Conservation (phyloP, 1,140 invertebrate genomes). For the Drosophila hydei region DNA sequence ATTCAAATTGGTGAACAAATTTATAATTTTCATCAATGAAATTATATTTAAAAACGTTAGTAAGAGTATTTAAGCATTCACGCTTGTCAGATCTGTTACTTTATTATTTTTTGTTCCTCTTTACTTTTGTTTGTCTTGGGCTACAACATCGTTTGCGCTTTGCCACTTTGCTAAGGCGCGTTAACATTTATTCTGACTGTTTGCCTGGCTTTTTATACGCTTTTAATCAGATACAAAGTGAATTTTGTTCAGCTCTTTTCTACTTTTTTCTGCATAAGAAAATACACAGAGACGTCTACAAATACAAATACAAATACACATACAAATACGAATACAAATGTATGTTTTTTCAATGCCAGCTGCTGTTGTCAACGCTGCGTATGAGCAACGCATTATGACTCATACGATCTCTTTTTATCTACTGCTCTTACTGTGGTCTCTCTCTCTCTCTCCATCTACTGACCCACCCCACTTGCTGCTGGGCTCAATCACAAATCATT, state of each 20-base stretch:
- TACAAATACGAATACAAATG: conserved; percentile 14
- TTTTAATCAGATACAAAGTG: conserved; percentile 61
- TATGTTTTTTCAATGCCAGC: conserved; percentile 13
- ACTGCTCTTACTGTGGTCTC: neutral
- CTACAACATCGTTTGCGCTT: conserved; percentile 12
- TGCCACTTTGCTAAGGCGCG: conserved; percentile 16
- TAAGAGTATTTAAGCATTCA: conserved; percentile 8
- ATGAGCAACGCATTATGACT: conserved; percentile 57
- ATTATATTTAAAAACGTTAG: too few relatives aligned
- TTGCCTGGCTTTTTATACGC: conserved; percentile 18
- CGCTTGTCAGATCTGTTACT: neutral
- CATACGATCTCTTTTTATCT: conserved; percentile 22
- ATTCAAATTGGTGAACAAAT: too few relatives aligned
- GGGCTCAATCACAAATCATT: conserved; percentile 39
- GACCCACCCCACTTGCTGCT: conserved; percentile 12
- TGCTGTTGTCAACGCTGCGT: conserved; percentile 50
- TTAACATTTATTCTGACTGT: conserved; percentile 33
- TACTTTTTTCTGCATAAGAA: conserved; percentile 35
- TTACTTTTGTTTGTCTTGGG: conserved; percentile 19
- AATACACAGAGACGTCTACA: conserved; percentile 27
- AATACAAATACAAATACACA: conserved; percentile 13
- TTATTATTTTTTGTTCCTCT: neutral
- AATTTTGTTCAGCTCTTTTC: conserved; percentile 12
- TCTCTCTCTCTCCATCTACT: neutral
- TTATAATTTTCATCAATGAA: neutral